Conservation (phyloP, 2,888 invertebrate genomes). For the Cantharis rustica region DNA sequence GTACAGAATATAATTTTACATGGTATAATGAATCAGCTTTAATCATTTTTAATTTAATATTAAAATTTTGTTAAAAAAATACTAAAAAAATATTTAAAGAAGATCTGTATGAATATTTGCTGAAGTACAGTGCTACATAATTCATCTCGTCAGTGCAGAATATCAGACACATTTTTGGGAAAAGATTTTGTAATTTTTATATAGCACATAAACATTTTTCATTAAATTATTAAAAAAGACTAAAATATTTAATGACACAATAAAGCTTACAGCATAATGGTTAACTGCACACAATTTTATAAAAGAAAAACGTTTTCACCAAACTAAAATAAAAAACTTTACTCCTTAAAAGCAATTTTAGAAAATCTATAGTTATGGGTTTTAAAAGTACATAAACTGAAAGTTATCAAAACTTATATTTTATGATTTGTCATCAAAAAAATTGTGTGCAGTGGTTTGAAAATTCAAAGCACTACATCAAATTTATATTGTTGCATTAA, state of each 20-base stretch:
- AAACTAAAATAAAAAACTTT: neutral
- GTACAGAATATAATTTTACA: too few species aligned
- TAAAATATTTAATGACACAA: neutral
- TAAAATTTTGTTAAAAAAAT: neutral
- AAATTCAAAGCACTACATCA: neutral
- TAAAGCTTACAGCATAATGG: neutral
- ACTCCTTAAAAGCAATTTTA: neutral
- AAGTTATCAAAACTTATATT: slow-evolving; percentile 1
- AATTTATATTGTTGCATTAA: neutral
- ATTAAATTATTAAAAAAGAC: neutral
- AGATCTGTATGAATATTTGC: neutral
- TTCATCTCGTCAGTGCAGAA: neutral
- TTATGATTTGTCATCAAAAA: neutral
- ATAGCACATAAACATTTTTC: neutral
- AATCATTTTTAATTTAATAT: too few species aligned
- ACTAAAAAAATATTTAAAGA: neutral
- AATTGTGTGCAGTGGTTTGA: neutral
- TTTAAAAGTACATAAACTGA: neutral
- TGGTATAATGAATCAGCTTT: too few species aligned
- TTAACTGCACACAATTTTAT: neutral
- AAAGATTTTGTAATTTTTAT: neutral
- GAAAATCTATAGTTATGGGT: neutral
- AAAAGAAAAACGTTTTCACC: neutral
- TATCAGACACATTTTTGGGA: neutral
- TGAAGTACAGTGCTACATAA: neutral